Evolutionary conservation across 2,113 vertebrate species (phyloP), one percentile per base, ranked within the genome.

Genomic region (Zootoca vivipara): DNA sequence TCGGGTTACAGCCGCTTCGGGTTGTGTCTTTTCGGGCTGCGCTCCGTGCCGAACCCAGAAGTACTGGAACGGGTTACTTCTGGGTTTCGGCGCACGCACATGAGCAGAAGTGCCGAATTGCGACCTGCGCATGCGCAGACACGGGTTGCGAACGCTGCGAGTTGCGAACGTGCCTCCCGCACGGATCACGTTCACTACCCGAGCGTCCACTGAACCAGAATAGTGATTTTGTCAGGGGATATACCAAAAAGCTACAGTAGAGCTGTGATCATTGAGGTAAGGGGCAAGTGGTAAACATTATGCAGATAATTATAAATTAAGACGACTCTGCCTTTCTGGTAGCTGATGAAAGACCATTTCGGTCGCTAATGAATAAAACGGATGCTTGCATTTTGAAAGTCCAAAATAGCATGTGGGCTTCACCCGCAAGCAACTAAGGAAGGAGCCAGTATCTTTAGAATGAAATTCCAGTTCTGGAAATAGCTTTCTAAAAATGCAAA

Each of bases 331-430:
- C 77, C 58, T 62, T 62, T 62, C 18, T 62, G 58, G 58, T 62
- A 62, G 58, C 58, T 62, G 58, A 5, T 62, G 13, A 62, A 9
- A 72, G 15, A 30, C 77, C 46, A 30, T 52, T 78, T 52, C 52
- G 28, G 77, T 78, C 4, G 28, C 77, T 78, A 78, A 78, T 78
- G 77, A 78, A 58, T 58, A 79, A 79, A 79, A 79, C 52, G 58
- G 52, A 79, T 58, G 77, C n/a, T 91, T 18, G 1, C 73, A 78
- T 92, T 90, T 93, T 90, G 79, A 1, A 58, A 67, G 88, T 91
- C 35, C 38, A 92, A 93, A 93, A 85, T 40, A 92, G 82, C 40
- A 87, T 77, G 13, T 15, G 42, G 22, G 9, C 7, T 46, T 70
- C 0, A 6, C 87, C 94, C 80, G 7, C 15, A 16, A 12, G 42